Evolutionary conservation across 2,113 vertebrate species (phyloP).

Genomic region (Coptodon rendalli): DNA sequence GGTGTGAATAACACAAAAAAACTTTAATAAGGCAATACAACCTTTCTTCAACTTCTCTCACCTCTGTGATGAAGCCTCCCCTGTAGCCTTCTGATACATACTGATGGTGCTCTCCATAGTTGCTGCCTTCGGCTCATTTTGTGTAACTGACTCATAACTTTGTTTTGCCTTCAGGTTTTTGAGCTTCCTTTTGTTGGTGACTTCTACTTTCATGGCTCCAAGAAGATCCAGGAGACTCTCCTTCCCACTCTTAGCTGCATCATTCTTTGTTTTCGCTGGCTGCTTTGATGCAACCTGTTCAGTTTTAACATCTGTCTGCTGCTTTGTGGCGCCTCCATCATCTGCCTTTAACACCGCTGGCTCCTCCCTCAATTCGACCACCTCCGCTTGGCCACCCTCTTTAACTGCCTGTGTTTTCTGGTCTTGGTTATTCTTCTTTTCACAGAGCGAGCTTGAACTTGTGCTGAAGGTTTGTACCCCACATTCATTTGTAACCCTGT

Average conservation of each 20-base stretch:
- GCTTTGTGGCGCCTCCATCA: neutral
- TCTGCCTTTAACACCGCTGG: neutral
- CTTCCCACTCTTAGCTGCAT: conserved; percentile 54
- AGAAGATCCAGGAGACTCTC: conserved; percentile 77
- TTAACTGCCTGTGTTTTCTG: neutral
- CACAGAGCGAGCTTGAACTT: conserved; percentile 20
- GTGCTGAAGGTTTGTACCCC: conserved; percentile 42
- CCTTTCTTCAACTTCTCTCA: conserved; percentile 36
- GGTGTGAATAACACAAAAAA: neutral
- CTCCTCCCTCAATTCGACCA: neutral
- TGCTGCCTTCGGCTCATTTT: neutral
- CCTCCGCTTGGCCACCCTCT: neutral
- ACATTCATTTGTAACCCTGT: conserved; percentile 26
- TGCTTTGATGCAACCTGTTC: neutral
- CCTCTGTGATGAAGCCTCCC: conserved; percentile 57
- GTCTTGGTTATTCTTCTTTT: conserved; percentile 43
- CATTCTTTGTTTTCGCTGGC: neutral
- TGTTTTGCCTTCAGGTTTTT: conserved; percentile 44
- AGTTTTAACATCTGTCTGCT: neutral
- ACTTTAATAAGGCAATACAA: neutral
- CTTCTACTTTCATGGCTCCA: conserved; percentile 83
- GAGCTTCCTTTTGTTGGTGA: conserved; percentile 71
- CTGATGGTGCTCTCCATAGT: conserved; percentile 41
- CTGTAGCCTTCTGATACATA: conserved; percentile 56
- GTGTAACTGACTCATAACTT: neutral